These are phyloP conservation scores for Monarcha castaneiventris DNA, from an alignment of 2,113 vertebrate genomes.

Conservation along the genomic window DNA sequence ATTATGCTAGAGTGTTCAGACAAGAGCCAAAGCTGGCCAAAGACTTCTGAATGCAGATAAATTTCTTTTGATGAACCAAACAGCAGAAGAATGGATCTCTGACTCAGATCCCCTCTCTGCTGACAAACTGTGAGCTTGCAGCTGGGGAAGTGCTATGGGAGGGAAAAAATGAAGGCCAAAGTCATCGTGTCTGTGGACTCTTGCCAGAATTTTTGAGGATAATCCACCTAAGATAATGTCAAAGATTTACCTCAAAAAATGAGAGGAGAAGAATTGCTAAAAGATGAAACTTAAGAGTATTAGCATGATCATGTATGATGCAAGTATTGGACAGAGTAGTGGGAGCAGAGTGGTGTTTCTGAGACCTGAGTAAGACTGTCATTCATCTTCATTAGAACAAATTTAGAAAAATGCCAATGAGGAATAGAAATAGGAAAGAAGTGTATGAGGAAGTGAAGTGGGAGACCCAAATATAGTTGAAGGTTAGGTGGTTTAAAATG, in stretches of 20 bases:
- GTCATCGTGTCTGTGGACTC: not conserved
- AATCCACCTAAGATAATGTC: not conserved
- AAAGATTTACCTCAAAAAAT: not conserved
- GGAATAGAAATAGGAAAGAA: not conserved
- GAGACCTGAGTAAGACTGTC: not conserved
- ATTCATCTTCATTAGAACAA: conserved; percentile 9
- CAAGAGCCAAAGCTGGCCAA: not conserved
- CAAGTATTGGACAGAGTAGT: not conserved
- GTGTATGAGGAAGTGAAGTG: not conserved
- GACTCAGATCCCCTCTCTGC: conserved; percentile 15
- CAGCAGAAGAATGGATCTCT: not conserved
- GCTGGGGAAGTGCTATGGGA: not conserved
- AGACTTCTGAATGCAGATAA: not conserved
- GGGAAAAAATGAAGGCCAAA: not conserved
- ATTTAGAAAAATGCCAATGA: conserved; percentile 13
- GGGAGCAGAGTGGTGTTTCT: not conserved
- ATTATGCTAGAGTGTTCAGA: not conserved
- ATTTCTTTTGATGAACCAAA: not conserved
- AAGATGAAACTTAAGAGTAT: not conserved
- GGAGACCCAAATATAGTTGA: not conserved
- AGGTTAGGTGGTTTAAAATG: not conserved
- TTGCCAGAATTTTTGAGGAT: not conserved
- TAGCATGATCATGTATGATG: not conserved
- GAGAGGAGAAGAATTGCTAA: not conserved
- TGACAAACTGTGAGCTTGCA: conserved; percentile 7